Base-by-base conservation (phyloP, 2,888 invertebrate species). In the Gari tellinella region DNA sequence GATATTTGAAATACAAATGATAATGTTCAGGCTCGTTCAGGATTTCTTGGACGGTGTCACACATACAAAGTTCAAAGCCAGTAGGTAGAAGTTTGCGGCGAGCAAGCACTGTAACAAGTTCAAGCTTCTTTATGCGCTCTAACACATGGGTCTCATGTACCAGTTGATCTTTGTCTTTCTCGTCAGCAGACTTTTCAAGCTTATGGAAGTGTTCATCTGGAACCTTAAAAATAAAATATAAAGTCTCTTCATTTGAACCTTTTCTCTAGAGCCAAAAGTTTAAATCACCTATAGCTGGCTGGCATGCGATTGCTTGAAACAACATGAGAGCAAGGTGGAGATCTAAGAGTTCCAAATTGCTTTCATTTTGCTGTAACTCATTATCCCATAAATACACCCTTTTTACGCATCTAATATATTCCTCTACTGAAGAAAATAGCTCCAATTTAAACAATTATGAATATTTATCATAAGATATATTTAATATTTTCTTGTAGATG, bases 51-150 rank as follows among this genome's bases (percentile, higher is more conserved):
- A 87, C 84, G 19, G 83, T 83, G 61, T 86, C 86, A 75, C 87
- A 86, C 86, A 87, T 84, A 65, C 87, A 87, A 26, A 90, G 69
- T 70, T 88, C 88, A 79, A 88, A 88, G 1, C 87, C 88, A n/a
- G 77, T 63, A 3, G 88, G 88, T 7, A 89, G 83, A 48, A 84
- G 82, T 60, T 85, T 85, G 38, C 85, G 75, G 37, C 83, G 60
- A 14, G 84, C 72, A 41, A 89, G 67, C 12, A 82, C 86, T 38
- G 84, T 81, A 41, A 87, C 80, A 40, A 89, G 74, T 67, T 90
- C 90, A 19, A 90, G 63, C 40, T 85, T 85, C 55, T 81, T 82
- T 58, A 89, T 80, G 41, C 82, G 84, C 23, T 81, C 80, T 2
- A 88, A 67, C 8, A 83, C 86, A n/a, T 75, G 68, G 7, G 75